Base-by-base conservation (phyloP, 2,888 invertebrate genomes). In the Ennomos erosarius region DNA sequence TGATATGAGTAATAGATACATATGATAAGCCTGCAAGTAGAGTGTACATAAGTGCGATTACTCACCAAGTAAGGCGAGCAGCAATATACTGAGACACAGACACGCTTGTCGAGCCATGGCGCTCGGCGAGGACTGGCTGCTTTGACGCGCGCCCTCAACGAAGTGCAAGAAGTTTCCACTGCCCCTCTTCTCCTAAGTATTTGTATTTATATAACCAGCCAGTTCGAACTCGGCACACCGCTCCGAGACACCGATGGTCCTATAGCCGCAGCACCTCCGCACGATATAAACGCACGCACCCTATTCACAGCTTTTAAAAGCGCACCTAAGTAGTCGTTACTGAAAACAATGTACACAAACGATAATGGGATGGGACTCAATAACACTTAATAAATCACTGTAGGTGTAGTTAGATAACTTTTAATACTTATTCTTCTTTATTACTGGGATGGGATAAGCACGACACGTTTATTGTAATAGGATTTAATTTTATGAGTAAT, bases 21-120 rank as follows among this genome's bases (percentile, higher is more conserved):
- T 2, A 51, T 26, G 48, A 38, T 51, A 51, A 40, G 33, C 33
- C 11, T 43, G 6, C 37, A 35, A 38, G 43, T 33, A 54, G 34
- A 45, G 38, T 43, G 44, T 54, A 65, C 55, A 54, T 64, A 70
- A 50, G 51, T 55, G 50, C 46, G 45, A 61, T 79, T 80, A 93
- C 93, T 93, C 75, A 93, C 93, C 90, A 70, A 86, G 79, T 79
- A 84, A 86, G 78, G 87, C 85, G 75, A 92, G 81, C 74, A 91
- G 82, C 70, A 92, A 75, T 74, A 93, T 84, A 79, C 88, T 88
- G 70, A 93, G 84, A 81, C 87, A 90, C 82, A 93, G 82, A 84
- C 78, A 88, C 89, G 90, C 87, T 88, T 84, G 87, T 87, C 93
- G 92, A 88, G 93, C 91, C 93, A 93, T 93, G 86, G 79, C 85